Base-by-base conservation (phyloP, 2,888 invertebrate genomes). In the Perdita meconis region DNA sequence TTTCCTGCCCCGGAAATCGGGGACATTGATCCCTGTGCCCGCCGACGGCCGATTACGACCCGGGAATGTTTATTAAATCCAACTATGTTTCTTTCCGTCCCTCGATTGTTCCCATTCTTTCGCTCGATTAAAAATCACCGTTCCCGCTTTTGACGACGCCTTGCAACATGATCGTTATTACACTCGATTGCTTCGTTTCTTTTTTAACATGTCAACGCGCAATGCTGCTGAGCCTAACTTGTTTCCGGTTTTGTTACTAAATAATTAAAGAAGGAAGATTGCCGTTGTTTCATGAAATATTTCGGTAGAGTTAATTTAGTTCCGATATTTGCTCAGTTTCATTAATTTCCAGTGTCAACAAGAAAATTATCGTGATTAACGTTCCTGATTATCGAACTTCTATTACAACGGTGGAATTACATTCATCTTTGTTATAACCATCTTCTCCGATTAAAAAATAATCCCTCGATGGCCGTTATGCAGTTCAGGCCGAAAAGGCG, bases 21-120 rank as follows among this genome's bases (percentile, higher is more conserved):
- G 47, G 72, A 82, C 80, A 76, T 75, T 76, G 72, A 78, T 68
- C 80, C 60, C 70, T 67, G 68, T 74, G 59, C 60, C 70, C 63
- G 70, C 65, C 59, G 75, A 64, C 73, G 69, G 78, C 78, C 83
- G 82, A 83, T 83, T 83, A 83, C 83, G 78, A 75, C 57, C 73
- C 76, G 76, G 84, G 84, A 84, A 84, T 85, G 84, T 84, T 85
- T 84, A 84, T 84, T 84, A 84, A 84, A 84, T 85, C 85, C 82
- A 76, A 67, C 80, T 83, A 81, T 76, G 78, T 80, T 82, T 83
- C 82, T 82, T 82, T 80, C 65, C 69, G 63, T 53, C 47, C 53
- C 55, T 60, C 65, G 34, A 72, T 55, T 26, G 67, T 67, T 67
- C 63, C 64, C 70, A 64, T 81, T 77, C 63, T 72, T 78, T 66